phyloP scores from a whole-genome alignment of 1,140 invertebrate genomes.

The Cotesia chilonis region DNA sequence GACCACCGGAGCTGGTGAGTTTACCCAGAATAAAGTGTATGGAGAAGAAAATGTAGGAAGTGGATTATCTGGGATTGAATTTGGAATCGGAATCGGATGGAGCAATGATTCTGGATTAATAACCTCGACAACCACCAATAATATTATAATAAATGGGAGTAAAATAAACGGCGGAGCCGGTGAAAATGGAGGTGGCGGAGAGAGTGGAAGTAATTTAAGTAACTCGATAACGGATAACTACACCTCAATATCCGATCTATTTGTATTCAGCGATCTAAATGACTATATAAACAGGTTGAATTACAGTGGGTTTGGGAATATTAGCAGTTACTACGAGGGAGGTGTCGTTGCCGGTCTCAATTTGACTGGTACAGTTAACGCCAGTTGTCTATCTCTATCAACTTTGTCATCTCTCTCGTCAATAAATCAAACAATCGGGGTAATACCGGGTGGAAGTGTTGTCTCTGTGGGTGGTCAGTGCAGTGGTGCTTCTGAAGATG shows the following conservation, averaged over 20 bases:
- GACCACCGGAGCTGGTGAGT: neutral
- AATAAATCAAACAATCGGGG: slow-evolving; percentile 25
- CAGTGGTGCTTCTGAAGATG: slow-evolving; percentile 43
- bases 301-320: slow-evolving; percentile 56
- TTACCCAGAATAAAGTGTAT: neutral
- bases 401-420: no score
- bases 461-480: slow-evolving; percentile 54
- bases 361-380: slow-evolving; percentile 62
- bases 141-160: neutral
- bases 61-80: neutral
- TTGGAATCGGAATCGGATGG: slow-evolving; percentile 11
- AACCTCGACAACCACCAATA: neutral
- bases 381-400: no score
- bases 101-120: neutral
- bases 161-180: neutral
- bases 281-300: slow-evolving; percentile 60
- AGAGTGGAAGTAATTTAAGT: slow-evolving; percentile 35
- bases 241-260: slow-evolving; percentile 58
- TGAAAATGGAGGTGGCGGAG: neutral
- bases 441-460: slow-evolving; percentile 45
- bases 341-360: slow-evolving; percentile 49
- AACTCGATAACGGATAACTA: slow-evolving; percentile 52
- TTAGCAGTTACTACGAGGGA: slow-evolving; percentile 57
- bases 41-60: slow-evolving; percentile 1
- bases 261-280: slow-evolving; percentile 61